These are phyloP conservation scores for Cabera pusaria DNA, from an alignment of 2,888 invertebrate genomes.

Conservation along the genomic window DNA sequence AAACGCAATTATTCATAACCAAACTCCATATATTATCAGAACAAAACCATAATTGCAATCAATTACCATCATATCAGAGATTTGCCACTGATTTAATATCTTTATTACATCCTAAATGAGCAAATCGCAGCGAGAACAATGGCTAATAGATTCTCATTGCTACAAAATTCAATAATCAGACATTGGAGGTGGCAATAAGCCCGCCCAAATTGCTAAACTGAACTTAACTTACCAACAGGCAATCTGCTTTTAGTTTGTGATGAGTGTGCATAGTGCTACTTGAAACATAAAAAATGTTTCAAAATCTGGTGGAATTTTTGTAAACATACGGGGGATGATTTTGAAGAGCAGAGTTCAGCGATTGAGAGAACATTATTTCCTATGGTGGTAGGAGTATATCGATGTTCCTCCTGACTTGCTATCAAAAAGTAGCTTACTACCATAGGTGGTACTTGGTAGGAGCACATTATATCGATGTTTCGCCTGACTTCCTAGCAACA, in stretches of 20 bases:
- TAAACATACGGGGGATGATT: slow-evolving; percentile 10
- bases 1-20: too few species aligned
- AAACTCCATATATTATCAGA: too few species aligned
- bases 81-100: slow-evolving; percentile 11
- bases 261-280: slow-evolving; percentile 21
- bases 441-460: too few species aligned
- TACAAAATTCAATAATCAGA: slow-evolving; percentile 7
- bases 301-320: slow-evolving; percentile 18
- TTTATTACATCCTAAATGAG: slow-evolving; percentile 6
- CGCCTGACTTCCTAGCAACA: too few species aligned
- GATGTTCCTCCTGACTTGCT: too few species aligned
- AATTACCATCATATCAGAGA: not conserved
- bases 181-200: slow-evolving; percentile 1
- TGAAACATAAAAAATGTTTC: slow-evolving; percentile 31
- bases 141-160: slow-evolving; percentile 12
- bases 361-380: too few species aligned
- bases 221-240: slow-evolving; percentile 19
- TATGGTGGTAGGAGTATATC: too few species aligned
- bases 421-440: too few species aligned
- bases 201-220: slow-evolving; percentile 12
- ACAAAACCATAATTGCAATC: slow-evolving; percentile 4
- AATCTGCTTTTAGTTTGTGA: slow-evolving; percentile 25
- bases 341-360: slow-evolving; percentile 5
- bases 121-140: slow-evolving; percentile 12
- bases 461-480: too few species aligned